Evolutionary conservation across 2,888 invertebrate genomes (phyloP).

Genomic region (Eurytoma adleriae): DNA sequence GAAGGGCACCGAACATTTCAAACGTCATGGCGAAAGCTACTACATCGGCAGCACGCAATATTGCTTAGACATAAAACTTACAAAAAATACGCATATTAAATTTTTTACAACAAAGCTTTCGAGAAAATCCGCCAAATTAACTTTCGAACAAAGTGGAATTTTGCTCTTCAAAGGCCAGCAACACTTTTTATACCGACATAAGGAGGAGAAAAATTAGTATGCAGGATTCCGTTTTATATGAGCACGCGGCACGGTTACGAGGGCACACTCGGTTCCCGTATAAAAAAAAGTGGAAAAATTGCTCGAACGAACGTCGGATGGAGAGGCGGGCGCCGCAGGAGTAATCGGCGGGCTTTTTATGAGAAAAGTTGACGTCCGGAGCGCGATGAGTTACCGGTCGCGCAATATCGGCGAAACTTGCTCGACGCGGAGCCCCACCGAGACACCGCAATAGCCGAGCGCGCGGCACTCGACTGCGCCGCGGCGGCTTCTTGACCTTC

Average conservation of each 20-base stretch:
- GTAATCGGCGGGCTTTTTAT: conserved; percentile 15
- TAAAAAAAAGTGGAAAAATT: neutral
- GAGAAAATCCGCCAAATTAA: no score
- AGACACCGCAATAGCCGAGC: conserved; percentile 20
- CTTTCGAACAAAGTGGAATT: no score
- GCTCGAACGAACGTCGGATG: neutral
- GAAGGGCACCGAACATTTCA: neutral
- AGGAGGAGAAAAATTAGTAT: no score
- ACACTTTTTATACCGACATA: no score
- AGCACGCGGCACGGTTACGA: neutral
- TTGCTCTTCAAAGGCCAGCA: no score
- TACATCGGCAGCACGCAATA: no score
- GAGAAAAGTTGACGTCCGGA: conserved; percentile 37
- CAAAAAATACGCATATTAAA: no score
- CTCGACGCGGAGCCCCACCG: neutral
- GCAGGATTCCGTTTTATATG: no score
- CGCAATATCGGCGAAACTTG: neutral
- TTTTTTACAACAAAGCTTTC: no score
- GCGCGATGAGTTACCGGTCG: neutral
- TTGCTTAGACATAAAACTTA: no score
- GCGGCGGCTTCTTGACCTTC: conserved; percentile 38
- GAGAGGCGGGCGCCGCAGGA: neutral
- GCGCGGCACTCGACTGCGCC: neutral
- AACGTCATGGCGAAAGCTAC: conserved; percentile 4
- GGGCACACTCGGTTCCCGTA: neutral